Base-by-base conservation (phyloP, 2,888 invertebrate genomes). In the Euspilapteryx auroguttella region DNA sequence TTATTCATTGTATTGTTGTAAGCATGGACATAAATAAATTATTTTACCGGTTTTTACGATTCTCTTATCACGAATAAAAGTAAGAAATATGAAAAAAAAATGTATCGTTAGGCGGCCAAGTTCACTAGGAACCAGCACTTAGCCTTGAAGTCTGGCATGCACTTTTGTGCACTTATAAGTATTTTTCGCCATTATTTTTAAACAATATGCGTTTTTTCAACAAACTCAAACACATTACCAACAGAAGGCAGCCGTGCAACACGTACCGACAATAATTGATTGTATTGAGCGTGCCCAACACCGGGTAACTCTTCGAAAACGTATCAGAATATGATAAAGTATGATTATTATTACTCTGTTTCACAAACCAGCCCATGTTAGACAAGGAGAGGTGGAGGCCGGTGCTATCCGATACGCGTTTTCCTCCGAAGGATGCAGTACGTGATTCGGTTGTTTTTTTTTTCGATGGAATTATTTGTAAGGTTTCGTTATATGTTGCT, bases 401-500 rank as follows among this genome's bases (percentile, higher is more conserved):
- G 49, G 48, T 61, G 69, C 59, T 71, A 75, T 65, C 51, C 53
- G 73, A 75, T 75, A 71, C 62, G 59, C 57, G 51, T 73, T 75
- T 75, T 75, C 73, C 73, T 75, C 55, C 52, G 56, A 65, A 71
- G 69, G 63, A 68, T 69, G 59, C 55, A 42, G 65, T 65, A 71
- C 71, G 73, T 75, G 73, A 73, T 71, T 73, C 69, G 55, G 64
- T 63, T 54, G 59, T 62, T 71, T 75, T 71, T 71, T 73, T 68
- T 61, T 62, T 68, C 55, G 68, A 62, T 68, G 49, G 65, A 68
- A 68, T 73, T 71, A 71, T 73, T 75, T 73, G 73, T 73, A 71
- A 55, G 73, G 73, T 61, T 75, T 75, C 73, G 55, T 68, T 69
- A 69, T 69, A 63, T 66, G 71, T 64, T 62, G 71, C 71, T 73